phyloP scores from a whole-genome alignment of 2,797 vertebrate species.

The Cuculus canorus region DNA sequence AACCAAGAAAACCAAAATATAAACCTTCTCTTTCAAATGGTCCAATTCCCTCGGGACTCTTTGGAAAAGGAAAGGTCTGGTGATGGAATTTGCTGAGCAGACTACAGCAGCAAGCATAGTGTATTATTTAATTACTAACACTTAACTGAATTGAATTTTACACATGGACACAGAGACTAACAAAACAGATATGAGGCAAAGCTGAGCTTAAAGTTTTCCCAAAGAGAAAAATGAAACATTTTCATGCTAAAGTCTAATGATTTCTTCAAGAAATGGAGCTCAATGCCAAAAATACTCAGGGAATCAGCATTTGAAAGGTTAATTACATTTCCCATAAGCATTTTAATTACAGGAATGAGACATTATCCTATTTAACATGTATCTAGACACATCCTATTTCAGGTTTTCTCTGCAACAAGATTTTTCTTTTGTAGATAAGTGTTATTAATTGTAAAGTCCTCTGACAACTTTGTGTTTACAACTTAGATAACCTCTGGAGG shows the following conservation, averaged over 20 bases:
- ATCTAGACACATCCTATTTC: constrained; percentile 1
- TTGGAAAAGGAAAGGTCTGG: background rate
- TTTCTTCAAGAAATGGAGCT: constrained; percentile 22
- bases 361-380: constrained; percentile 9
- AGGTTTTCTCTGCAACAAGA: background rate
- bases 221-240: background rate
- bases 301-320: constrained; percentile 48
- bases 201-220: background rate
- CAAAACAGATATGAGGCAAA: background rate
- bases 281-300: background rate
- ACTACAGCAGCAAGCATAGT: background rate
- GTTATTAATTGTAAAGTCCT: background rate
- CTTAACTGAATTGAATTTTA: background rate
- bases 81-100: background rate
- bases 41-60: too few relatives aligned
- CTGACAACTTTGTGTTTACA: background rate
- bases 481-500: background rate
- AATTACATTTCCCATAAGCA: constrained; percentile 35
- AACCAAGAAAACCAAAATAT: background rate
- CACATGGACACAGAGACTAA: background rate
- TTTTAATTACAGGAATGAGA: constrained; percentile 28
- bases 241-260: constrained; percentile 28
- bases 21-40: background rate
- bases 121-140: background rate
- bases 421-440: background rate